Percentiles rank a stretch among this genome's conserved stretches.
These are phyloP conservation scores for Myripristis murdjan DNA, from an alignment of 2,797 vertebrate species.

Conservation along the genomic window DNA sequence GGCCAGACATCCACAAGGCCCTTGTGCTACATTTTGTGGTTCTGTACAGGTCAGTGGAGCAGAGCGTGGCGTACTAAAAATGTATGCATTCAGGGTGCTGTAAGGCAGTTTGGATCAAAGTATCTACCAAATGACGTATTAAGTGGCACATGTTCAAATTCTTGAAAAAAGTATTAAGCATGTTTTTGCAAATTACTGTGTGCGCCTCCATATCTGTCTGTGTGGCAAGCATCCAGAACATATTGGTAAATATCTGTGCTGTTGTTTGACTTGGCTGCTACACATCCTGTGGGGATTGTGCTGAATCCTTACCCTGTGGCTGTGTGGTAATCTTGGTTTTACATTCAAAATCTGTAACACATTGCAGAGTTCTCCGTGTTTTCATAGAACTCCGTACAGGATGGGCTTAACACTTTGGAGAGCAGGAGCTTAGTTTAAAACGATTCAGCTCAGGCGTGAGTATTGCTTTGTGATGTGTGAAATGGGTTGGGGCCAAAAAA, in stretches of 20 bases:
- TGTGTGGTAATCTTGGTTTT: constrained; percentile 78
- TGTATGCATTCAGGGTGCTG: not conserved
- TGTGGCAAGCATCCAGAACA: constrained; percentile 60
- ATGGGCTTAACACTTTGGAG: constrained; percentile 69
- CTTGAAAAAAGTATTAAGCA: not conserved
- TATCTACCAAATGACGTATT: constrained; percentile 2
- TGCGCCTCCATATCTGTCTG: constrained; percentile 31
- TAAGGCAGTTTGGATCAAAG: not conserved
- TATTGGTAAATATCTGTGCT: constrained; percentile 76
- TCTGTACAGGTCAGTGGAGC: not conserved
- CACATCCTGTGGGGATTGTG: constrained; percentile 74
- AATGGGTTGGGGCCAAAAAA: constrained; percentile 52
- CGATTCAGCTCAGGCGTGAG: constrained; percentile 66
- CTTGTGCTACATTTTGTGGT: constrained; percentile 1
- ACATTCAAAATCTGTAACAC: constrained; percentile 78
- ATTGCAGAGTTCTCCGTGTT: constrained; percentile 74
- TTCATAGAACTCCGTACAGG: constrained; percentile 66
- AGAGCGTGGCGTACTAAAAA: not conserved
- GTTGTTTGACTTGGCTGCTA: constrained; percentile 78
- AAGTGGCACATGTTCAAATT: not conserved
- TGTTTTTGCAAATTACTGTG: constrained; percentile 45
- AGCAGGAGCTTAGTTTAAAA: constrained; percentile 67
- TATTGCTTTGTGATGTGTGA: constrained; percentile 72
- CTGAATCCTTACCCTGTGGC: constrained; percentile 70
- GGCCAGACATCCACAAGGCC: constrained; percentile 3